phyloP scores from a whole-genome alignment of 2,888 invertebrate species.

The Tipula confusa region DNA sequence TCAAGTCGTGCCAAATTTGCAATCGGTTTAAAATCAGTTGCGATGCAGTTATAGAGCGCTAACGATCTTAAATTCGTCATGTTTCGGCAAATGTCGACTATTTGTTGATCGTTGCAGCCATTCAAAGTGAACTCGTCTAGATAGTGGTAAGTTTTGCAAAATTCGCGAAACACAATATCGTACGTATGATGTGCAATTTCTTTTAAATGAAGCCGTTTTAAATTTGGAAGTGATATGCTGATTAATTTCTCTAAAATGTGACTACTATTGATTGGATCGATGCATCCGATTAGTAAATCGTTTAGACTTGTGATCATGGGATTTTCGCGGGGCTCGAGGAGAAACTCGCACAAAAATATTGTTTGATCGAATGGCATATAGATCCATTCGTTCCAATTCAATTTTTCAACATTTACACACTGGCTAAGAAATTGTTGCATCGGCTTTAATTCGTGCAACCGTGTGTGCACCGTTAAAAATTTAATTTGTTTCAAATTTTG shows the following conservation, averaged over 20 bases:
- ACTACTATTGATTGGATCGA: neutral
- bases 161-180: neutral
- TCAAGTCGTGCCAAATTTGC: neutral
- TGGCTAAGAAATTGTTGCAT: neutral
- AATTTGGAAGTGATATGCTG: neutral
- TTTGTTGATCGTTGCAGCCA: neutral
- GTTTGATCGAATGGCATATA: neutral
- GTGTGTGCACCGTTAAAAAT: neutral
- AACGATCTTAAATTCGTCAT: neutral
- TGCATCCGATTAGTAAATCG: neutral
- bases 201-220: neutral
- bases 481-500: neutral
- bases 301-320: neutral
- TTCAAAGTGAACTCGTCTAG: neutral
- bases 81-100: neutral
- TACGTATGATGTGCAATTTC: neutral
- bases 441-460: neutral
- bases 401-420: neutral
- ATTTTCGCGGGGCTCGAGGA: neutral
- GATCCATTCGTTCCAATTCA: neutral
- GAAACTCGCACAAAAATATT: neutral
- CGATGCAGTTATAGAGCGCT: neutral
- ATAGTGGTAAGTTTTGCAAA: neutral
- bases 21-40: neutral
- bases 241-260: neutral